Evolutionary conservation across 2,797 vertebrate genomes (phyloP), one percentile per base, ranked within the genome.

Genomic region (Gambusia yucatana): DNA sequence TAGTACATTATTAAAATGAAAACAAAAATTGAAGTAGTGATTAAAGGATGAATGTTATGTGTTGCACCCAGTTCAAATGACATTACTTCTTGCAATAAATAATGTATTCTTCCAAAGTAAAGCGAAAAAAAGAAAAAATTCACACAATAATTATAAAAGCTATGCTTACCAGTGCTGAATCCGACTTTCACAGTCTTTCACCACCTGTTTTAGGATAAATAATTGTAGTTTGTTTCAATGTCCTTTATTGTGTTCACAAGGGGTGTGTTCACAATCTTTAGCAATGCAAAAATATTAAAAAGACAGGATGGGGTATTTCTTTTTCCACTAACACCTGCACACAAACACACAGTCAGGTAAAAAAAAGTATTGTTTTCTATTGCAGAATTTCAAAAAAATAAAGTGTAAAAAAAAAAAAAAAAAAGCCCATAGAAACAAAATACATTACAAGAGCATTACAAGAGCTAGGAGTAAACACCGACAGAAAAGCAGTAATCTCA

Each of bases 111-210:
- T 30, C 59, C 30, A 57, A 9, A 10, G 43, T 52, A 14, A 39
- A 55, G 46, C 3, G 0, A 17, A 22, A 41, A 28, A n/a, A 22
- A 50, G 3, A 43, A 7, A 59, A 44, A 2, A 33, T 33, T 13
- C 11, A 41, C 3, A 43, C 13, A 1, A 55, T 3, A 61, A 43
- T n/a, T 16, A 28, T 10, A 47, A 22, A 7, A 73, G 22, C 4
- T 69, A 81, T 73, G 88, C 95, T 96, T 92, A 96, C 96, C 96
- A 96, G 90, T 96, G 95, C 77, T 91, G 92, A 57, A 95, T 94
- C 82, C 87, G 94, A 93, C 85, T 88, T 63, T 96, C 92, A 87
- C 95, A 96, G 89, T 94, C 93, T 90, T 88, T 93, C 93, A 96
- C 95, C 92, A 96, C 95, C 96, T 96, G 94, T 94, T 93, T 83